Conservation (phyloP, 2,888 invertebrate species). For the Hanleya hanleyi region DNA sequence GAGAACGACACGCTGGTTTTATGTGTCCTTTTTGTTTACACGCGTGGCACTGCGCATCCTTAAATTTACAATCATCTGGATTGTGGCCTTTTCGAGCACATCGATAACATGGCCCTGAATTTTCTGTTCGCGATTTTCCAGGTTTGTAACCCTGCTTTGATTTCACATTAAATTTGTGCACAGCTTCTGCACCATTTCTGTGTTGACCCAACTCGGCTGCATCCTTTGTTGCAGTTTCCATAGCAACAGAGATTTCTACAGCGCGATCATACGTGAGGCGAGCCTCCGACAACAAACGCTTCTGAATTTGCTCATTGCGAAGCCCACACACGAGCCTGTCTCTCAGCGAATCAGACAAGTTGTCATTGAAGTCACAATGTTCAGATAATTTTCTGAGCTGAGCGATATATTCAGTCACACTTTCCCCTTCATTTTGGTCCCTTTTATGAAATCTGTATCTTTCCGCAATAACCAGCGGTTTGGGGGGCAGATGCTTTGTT, state of each 20-base stretch:
- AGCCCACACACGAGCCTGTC: conserved; percentile 41
- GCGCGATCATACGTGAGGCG: conserved; percentile 19
- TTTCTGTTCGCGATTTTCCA: background rate
- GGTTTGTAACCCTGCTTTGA: background rate
- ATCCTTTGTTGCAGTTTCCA: conserved; percentile 31
- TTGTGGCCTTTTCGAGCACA: conserved; percentile 9
- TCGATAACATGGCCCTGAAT: too few species aligned
- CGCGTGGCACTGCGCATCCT: conserved; percentile 6
- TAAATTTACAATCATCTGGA: conserved; percentile 12
- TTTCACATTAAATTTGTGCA: background rate
- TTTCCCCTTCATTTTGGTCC: background rate
- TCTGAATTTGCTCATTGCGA: conserved; percentile 16
- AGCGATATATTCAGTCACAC: background rate
- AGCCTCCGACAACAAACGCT: conserved; percentile 19
- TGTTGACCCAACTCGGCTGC: conserved; percentile 20
- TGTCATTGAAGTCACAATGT: conserved; percentile 6
- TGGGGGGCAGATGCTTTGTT: conserved; percentile 25
- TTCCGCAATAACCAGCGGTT: conserved; percentile 33
- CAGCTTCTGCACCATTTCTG: background rate
- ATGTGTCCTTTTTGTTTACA: conserved; percentile 18
- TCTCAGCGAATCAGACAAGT: conserved; percentile 26
- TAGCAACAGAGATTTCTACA: conserved; percentile 26
- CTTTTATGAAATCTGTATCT: conserved; percentile 13
- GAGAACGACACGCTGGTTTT: too few species aligned
- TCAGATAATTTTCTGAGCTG: background rate